Conservation (phyloP, 2,113 vertebrate genomes). For the Neolamprologus toae region DNA sequence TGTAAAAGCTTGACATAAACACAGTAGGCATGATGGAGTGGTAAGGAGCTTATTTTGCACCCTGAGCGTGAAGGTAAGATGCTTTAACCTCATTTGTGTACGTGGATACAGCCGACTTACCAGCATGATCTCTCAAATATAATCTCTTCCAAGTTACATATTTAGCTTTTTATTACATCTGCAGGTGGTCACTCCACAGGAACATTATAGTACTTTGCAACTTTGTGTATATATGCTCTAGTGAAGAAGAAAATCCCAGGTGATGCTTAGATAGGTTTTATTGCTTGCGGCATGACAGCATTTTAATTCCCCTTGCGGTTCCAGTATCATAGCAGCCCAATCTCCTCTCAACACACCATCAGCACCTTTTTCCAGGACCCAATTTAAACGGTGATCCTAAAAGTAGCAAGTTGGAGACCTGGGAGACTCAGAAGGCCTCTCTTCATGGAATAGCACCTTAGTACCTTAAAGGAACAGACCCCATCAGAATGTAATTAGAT, state of each 20-base stretch:
- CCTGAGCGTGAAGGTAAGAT: background rate
- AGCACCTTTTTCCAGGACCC: constrained; percentile 54
- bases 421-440: constrained; percentile 18
- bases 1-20: background rate
- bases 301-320: constrained; percentile 59
- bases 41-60: background rate
- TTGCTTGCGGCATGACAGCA: constrained; percentile 37
- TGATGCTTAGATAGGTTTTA: constrained; percentile 48
- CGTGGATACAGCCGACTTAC: background rate
- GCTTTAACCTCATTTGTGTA: background rate
- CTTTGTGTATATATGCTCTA: constrained; percentile 22
- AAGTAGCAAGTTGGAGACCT: constrained; percentile 29
- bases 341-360: constrained; percentile 43
- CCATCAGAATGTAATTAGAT: constrained; percentile 49
- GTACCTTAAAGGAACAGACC: constrained; percentile 43
- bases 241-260: constrained; percentile 42
- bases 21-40: background rate
- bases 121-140: background rate
- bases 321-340: constrained; percentile 47
- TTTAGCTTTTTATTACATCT: background rate
- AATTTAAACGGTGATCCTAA: constrained; percentile 58
- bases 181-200: background rate
- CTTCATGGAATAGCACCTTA: constrained; percentile 26
- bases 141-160: background rate
- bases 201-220: constrained; percentile 19